Base-by-base conservation (phyloP, 1,140 invertebrate species). In the Tetramorium alpestre region DNA sequence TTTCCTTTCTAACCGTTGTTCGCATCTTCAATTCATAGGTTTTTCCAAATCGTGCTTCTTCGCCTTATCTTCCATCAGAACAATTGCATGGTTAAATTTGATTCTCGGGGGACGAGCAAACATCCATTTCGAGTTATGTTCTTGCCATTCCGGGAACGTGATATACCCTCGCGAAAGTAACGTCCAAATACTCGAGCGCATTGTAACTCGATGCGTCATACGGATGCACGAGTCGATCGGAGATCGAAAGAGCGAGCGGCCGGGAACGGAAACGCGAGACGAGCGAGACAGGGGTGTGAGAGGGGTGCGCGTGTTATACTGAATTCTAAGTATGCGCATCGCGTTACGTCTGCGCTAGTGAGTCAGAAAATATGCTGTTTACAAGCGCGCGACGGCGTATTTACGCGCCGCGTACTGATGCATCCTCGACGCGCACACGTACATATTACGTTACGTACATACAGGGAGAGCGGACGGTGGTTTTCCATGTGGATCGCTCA, bases 361-460 rank as follows among this genome's bases (percentile, higher is more conserved):
- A 91, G 88, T 91, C 91, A 90, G 92, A 93, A 93, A 93, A 92
- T 93, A 93, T 92, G 92, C 91, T 92, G 91, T 93, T 93, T 93
- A 93, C 89, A 44, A 69, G 47, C 22, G 58, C 28, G 8, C 72
- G 56, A 54, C 41, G 44, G 25, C 28, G 65, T 70, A 81, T 81
- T 81, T 73, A 82, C 72, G 44, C 69, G 47, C 54, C 44, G 5
- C 51, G 67, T 82, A 64, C 47, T 33, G 44, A 73, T 85, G 51
- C 44, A 44, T 56, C 51, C 13, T 18, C 18, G 33, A 67, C 58
- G 44, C 47, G 13, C 22, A 22, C 41, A 33, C 25, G 56, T n/a
- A 54, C 58, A 33, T 33, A 33, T 33, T 33, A 33, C 33, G 33
- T 33, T 33, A 33, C 33, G 33, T 33, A 33, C 33, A 4, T 33